Conservation (phyloP, 1,140 invertebrate species). For the Mactra quadrangularis region DNA sequence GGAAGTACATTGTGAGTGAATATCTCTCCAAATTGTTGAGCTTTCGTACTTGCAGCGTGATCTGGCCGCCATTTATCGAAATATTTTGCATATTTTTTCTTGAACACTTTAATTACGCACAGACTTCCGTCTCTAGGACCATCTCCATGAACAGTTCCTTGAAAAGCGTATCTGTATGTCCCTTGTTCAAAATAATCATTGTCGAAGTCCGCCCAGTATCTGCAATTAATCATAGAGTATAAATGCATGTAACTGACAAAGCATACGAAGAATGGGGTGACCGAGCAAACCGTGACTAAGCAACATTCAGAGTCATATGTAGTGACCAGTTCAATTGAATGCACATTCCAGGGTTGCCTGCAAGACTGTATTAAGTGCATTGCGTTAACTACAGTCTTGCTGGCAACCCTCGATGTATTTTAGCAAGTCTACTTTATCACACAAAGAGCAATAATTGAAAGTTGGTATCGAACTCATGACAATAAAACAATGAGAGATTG, state of each 20-base stretch:
- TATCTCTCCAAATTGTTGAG: constrained; percentile 19
- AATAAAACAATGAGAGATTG: no score
- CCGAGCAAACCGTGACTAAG: not conserved
- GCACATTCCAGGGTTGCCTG: no score
- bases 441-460: no score
- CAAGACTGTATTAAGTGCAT: no score
- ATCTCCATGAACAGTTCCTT: constrained; percentile 20
- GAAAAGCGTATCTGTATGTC: constrained; percentile 13
- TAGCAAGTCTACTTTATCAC: no score
- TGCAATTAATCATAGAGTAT: no score
- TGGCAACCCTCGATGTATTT: no score
- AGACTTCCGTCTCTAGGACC: constrained; percentile 26
- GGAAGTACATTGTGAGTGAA: constrained; percentile 27
- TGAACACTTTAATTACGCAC: constrained; percentile 53
- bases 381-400: no score
- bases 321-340: not conserved
- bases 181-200: constrained; percentile 15
- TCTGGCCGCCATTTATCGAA: constrained; percentile 40
- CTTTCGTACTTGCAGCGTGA: constrained; percentile 22
- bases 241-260: not conserved
- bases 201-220: constrained; percentile 51
- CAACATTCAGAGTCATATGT: not conserved
- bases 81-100: constrained; percentile 23
- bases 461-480: no score
- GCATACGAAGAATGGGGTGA: not conserved